A percentile compares a stretch with the other conserved stretches of the same genome.
Evolutionary conservation across 2,113 vertebrate species (phyloP).

Genomic region (Oryzias celebensis): DNA sequence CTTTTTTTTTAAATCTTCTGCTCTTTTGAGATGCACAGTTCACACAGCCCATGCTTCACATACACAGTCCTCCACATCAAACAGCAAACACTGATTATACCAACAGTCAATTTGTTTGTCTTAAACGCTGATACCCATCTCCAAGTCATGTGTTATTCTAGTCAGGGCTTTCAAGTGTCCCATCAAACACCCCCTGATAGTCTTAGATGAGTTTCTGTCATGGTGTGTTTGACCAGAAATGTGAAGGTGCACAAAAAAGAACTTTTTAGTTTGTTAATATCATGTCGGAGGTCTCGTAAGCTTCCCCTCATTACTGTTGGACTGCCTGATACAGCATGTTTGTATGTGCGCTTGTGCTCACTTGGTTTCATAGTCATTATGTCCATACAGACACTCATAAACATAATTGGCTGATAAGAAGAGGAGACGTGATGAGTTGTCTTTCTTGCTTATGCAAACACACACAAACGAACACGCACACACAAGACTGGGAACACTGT

Average conservation of each 20-base stretch:
- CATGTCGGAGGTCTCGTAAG: not conserved
- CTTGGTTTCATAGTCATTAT: slow-evolving; percentile 54
- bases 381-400: slow-evolving; percentile 59
- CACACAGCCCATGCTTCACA: slow-evolving; percentile 30
- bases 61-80: slow-evolving; percentile 52
- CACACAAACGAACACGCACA: slow-evolving; percentile 24
- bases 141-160: slow-evolving; percentile 43
- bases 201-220: not conserved
- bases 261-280: not conserved
- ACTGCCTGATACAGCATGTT: not conserved
- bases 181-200: slow-evolving; percentile 4
- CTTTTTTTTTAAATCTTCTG: slow-evolving; percentile 17
- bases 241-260: not conserved
- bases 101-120: slow-evolving; percentile 47
- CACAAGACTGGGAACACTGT: slow-evolving; percentile 10
- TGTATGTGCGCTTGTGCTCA: slow-evolving; percentile 15
- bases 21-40: slow-evolving; percentile 14
- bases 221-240: not conserved
- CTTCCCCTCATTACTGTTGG: not conserved
- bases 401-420: slow-evolving; percentile 68
- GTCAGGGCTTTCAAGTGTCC: slow-evolving; percentile 51
- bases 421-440: slow-evolving; percentile 58
- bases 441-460: slow-evolving; percentile 1
- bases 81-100: slow-evolving; percentile 45
- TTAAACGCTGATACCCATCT: slow-evolving; percentile 56